Base-by-base conservation (phyloP, 64 coral and sea anemone species). In the Montipora sp. region DNA sequence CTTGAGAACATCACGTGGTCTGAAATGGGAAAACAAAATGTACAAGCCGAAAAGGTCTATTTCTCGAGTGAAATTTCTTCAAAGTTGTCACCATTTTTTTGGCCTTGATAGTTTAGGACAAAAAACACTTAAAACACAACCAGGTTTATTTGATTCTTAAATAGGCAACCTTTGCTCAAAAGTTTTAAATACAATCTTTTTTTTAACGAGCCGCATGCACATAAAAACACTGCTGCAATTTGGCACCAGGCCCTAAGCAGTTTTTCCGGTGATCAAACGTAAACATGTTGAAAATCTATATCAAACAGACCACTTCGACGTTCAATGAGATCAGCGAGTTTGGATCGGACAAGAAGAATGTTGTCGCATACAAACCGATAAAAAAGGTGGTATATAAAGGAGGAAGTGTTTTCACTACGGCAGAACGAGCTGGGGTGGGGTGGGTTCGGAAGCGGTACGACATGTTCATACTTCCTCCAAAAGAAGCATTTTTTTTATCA, bases 141-240 rank as follows among this genome's bases (percentile, higher is more conserved):
- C 21, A 65, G 45, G 80, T 82, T 85, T 83, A 71, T 71, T 85
- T 72, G 16, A 71, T 19, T 85, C 36, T 19, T 59, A 85, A 82
- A 85, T 68, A 85, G 66, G 45, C 65, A 63, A 19, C 8, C 27
- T 85, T 85, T 11, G 82, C 47, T 85, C 19, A 50, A 72, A 51
- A 85, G 16, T 83, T 55, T 85, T 85, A 85, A 85, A 85, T 85
- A 85, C 18, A 47, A 46, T 51, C 8, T 81, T 68, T 68, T 8
- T 14, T 15, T 23, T 65, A 46, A 18, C 43, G 3, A 20, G 43
- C 15, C n/a, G 81, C 36, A 85, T 85, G 18, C 48, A 85, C 82
- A 85, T 46, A 72, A 48, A 85, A 85, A 65, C 22, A 65, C 18
- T 12, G 60, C 14, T 20, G 82, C 8, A 70, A 71, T 8, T 22